phyloP scores from a whole-genome alignment of 2,797 vertebrate genomes.

The Leuciscus waleckii region DNA sequence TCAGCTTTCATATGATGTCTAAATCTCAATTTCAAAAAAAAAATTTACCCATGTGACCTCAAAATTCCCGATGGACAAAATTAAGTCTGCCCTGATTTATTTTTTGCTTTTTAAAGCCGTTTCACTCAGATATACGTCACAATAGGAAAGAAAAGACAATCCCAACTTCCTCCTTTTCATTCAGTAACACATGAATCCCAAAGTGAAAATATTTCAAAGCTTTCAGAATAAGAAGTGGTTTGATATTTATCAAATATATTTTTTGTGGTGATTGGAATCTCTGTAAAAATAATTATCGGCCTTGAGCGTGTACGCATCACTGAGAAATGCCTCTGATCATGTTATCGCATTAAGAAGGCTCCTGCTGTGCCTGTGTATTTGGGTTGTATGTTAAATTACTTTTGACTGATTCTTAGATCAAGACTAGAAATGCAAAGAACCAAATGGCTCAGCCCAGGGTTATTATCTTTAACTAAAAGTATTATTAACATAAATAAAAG shows the following conservation, averaged over 20 bases:
- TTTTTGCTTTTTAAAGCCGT: not conserved
- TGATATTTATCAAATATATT: not conserved
- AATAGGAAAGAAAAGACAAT: not conserved
- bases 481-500: not conserved
- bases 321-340: constrained; percentile 26
- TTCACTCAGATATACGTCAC: not conserved
- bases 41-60: too few relatives aligned
- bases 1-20: too few relatives aligned
- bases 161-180: not conserved
- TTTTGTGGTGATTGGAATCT: not conserved
- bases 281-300: not conserved
- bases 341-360: not conserved
- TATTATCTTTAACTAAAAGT: not conserved
- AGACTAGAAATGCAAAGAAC: constrained; percentile 48
- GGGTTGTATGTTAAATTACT: not conserved
- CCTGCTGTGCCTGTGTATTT: not conserved
- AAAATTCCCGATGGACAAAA: not conserved
- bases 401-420: constrained; percentile 20
- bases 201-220: not conserved
- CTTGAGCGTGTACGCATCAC: not conserved
- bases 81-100: not conserved
- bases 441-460: not conserved
- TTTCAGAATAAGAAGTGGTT: not conserved
- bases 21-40: too few relatives aligned
- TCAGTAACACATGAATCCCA: not conserved